Evolutionary conservation across 2,113 vertebrate genomes (phyloP).

Genomic region (Lophotis ruficrista): DNA sequence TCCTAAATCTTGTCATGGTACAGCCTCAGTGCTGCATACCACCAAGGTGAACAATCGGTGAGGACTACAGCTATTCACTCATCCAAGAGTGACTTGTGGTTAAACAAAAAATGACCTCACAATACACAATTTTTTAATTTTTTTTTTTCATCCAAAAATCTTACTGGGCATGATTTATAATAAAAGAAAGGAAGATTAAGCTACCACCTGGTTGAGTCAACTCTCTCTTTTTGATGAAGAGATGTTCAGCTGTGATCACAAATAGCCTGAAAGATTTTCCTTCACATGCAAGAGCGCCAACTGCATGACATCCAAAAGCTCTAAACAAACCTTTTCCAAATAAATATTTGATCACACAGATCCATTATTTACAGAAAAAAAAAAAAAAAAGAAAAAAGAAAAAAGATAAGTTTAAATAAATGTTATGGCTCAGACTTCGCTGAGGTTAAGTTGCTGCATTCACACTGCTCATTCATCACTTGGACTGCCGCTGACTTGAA

Average conservation of each 20-base stretch:
- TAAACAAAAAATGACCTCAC: neutral
- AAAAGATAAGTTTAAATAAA: constrained; percentile 35
- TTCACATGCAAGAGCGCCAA: neutral
- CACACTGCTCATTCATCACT: constrained; percentile 37
- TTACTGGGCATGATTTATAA: neutral
- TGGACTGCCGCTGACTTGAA: neutral
- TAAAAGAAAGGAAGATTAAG: neutral
- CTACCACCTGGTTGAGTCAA: neutral
- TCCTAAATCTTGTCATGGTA: neutral
- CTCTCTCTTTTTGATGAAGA: neutral
- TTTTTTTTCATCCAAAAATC: neutral
- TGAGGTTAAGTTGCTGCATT: constrained; percentile 32
- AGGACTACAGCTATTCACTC: neutral
- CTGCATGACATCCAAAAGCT: neutral
- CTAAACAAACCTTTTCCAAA: neutral
- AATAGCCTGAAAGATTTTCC: neutral
- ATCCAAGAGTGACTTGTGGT: neutral
- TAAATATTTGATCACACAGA: constrained; percentile 52
- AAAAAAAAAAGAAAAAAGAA: neutral
- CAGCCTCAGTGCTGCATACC: neutral
- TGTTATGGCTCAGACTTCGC: neutral
- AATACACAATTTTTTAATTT: neutral
- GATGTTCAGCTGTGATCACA: neutral
- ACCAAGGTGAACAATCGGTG: neutral
- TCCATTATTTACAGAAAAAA: constrained; percentile 3